Evolutionary conservation across 2,888 invertebrate genomes (phyloP).

Genomic region (Mycalesis mineus): DNA sequence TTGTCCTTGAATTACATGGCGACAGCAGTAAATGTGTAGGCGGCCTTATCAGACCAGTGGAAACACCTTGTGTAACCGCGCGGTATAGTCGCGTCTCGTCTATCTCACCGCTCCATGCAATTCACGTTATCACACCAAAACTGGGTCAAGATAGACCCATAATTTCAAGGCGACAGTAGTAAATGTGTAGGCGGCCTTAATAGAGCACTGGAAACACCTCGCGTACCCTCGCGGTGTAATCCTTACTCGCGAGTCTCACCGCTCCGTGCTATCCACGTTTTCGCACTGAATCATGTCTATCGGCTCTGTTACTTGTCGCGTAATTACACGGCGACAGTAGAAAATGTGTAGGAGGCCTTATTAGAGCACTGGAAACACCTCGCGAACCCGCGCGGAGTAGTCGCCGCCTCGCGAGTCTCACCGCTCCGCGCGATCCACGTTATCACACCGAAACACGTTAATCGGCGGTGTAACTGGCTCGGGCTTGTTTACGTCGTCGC

Average conservation of each 20-base stretch:
- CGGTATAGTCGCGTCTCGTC: too few relatives aligned
- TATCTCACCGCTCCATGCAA: neutral
- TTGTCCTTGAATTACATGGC: too few relatives aligned
- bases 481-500: conserved; percentile 49
- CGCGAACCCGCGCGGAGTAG: conserved; percentile 27
- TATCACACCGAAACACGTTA: conserved; percentile 43
- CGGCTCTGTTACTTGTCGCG: too few relatives aligned
- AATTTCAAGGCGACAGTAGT: neutral
- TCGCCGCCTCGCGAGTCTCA: neutral
- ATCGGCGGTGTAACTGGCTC: conserved; percentile 48
- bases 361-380: conserved; percentile 34
- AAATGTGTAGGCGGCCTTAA: conserved; percentile 4
- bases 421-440: conserved; percentile 24
- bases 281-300: too few relatives aligned
- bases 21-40: too few relatives aligned
- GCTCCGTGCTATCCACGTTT: neutral
- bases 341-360: neutral
- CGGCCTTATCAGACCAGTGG: too few relatives aligned
- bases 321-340: neutral
- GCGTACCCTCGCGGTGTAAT: conserved; percentile 26
- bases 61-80: too few relatives aligned
- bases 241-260: neutral
- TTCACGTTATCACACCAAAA: too few relatives aligned
- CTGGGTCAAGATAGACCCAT: too few relatives aligned
- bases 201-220: conserved; percentile 33